Conservation (phyloP, 1,140 invertebrate species). For the Bradysia coprophila region DNA sequence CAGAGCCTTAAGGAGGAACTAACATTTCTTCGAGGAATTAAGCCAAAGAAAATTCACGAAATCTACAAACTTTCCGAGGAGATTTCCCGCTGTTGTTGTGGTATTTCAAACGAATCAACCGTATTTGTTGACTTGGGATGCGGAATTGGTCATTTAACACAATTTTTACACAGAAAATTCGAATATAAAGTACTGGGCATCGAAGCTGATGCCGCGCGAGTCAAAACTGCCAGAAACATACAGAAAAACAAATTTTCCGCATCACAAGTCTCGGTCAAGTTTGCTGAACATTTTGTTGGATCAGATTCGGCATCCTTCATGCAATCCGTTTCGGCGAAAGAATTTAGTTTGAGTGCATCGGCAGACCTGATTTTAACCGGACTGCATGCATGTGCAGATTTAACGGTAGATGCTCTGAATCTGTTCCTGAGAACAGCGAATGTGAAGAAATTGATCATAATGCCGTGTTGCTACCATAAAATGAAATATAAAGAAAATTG, state of each 20-base stretch:
- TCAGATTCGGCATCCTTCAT: slow-evolving; percentile 27
- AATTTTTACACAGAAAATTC: slow-evolving; percentile 37
- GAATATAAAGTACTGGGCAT: slow-evolving; percentile 49
- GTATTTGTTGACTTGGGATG: slow-evolving; percentile 67
- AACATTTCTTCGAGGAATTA: slow-evolving; percentile 5
- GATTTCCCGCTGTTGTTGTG: slow-evolving; percentile 29
- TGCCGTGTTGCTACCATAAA: slow-evolving; percentile 80
- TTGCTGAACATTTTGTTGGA: slow-evolving; percentile 31
- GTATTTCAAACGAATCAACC: no score
- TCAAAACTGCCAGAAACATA: slow-evolving; percentile 39
- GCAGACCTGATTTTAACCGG: slow-evolving; percentile 35
- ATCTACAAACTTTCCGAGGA: slow-evolving; percentile 36
- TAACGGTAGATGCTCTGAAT: slow-evolving; percentile 50
- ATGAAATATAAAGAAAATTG: slow-evolving; percentile 18
- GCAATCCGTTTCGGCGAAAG: slow-evolving; percentile 22
- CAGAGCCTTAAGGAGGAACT: no score
- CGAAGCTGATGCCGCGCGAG: slow-evolving; percentile 40
- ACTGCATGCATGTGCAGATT: slow-evolving; percentile 70
- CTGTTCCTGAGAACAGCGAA: slow-evolving; percentile 42
- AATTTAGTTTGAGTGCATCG: slow-evolving; percentile 12
- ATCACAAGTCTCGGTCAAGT: slow-evolving; percentile 33
- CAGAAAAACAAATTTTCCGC: slow-evolving; percentile 33
- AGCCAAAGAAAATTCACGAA: slow-evolving; percentile 48
- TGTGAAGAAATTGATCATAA: slow-evolving; percentile 40
- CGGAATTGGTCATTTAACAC: slow-evolving; percentile 64